Base-by-base conservation (phyloP, 2,113 vertebrate genomes). In the Sphyrna mokarran region DNA sequence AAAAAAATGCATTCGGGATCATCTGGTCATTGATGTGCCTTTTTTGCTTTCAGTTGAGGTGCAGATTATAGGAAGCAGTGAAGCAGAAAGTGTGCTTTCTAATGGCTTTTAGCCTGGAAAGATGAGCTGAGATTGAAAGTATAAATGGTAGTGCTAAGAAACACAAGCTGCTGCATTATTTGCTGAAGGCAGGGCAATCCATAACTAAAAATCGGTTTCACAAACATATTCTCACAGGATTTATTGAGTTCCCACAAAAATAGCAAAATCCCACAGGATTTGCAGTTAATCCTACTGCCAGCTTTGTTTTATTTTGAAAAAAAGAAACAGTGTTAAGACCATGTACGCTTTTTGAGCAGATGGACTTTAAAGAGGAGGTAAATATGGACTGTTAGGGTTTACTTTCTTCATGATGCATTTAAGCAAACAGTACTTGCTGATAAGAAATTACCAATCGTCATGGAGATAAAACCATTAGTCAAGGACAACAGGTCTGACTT, bases 91-190 rank as follows among this genome's bases (percentile, higher is more conserved):
- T 48, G 40, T 95, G 26, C 69, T 72, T 43, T 72, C 40, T 54
- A 72, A 95, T 94, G 69, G 37, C 69, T 72, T 54, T 95, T 72
- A 54, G 94, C 69, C 68, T 48, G 93, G 66, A 94, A 94, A 95
- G 69, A 95, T 72, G 94, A 95, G 40, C 68, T 14, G 23, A 54
- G 94, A 54, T 72, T 18, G 69, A 95, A 95, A 48, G 70, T 95
- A 72, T 48, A 43, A 95, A 95, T 95, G 68, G 66, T n/a, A 29
- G 40, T 29, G 93, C 40, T 72, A 72, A 33, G 94, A 95, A 76
- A 76, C 94, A 72, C 69, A 72, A 95, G 69, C 69, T 95, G 23
- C 20, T 13, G 63, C n/a, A 40, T 94, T 26, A 94, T 69, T 69
- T 40, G 91, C 94, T 94, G 93, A 72, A 72, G 40, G 48, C 72